A percentile compares a stretch with the other conserved stretches of the same genome.
phyloP scores from a whole-genome alignment of 2,888 invertebrate genomes.

The Mystacides longicornis region DNA sequence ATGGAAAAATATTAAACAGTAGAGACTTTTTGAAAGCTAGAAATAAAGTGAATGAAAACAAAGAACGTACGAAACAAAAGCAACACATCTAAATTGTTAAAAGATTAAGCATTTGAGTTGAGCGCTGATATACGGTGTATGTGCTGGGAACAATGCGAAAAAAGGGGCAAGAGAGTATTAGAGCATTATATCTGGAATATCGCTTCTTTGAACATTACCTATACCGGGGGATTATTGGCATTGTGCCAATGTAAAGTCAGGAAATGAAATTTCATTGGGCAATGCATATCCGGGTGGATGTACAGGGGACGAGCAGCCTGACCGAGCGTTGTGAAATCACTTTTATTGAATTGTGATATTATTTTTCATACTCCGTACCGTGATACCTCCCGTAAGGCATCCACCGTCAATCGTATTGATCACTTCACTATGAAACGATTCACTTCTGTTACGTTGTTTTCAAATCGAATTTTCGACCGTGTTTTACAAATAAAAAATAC shows the following conservation, averaged over 20 bases:
- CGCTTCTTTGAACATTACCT: slow-evolving; percentile 2
- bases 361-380: too few relatives aligned
- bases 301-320: neutral
- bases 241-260: neutral
- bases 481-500: too few relatives aligned
- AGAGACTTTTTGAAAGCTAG: too few relatives aligned
- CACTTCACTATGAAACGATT: too few relatives aligned
- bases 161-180: neutral
- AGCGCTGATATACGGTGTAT: neutral
- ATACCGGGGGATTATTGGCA: neutral
- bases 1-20: too few relatives aligned
- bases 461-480: too few relatives aligned
- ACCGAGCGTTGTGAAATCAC: neutral
- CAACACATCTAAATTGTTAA: neutral
- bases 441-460: too few relatives aligned
- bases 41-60: too few relatives aligned
- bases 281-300: neutral
- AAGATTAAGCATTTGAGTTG: neutral
- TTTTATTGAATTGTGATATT: slow-evolving; percentile 1
- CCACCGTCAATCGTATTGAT: too few relatives aligned
- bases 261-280: slow-evolving; percentile 2
- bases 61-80: neutral
- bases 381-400: too few relatives aligned
- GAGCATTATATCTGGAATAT: neutral
- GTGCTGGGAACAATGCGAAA: neutral